Base-by-base conservation (phyloP, 2,888 invertebrate genomes). In the Caenorhabditis afra region DNA sequence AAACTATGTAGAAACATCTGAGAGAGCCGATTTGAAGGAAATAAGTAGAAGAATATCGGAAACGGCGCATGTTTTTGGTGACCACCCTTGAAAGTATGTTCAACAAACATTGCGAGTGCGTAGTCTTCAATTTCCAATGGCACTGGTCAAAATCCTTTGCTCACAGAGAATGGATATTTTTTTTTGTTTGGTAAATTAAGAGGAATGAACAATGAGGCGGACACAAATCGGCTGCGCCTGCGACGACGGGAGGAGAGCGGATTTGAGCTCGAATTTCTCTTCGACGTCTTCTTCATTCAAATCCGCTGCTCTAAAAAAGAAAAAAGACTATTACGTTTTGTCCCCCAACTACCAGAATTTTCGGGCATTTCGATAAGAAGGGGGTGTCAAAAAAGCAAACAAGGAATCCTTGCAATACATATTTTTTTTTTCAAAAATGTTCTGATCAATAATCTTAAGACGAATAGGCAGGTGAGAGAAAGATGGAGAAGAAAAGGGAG, bases 151-250 rank as follows among this genome's bases (percentile, higher is more conserved):
- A 70, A 59, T 47, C 61, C 53, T 59, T 53, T 59, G 52, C 22
- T 53, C 18, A 10, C 20, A 23, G 1, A 45, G 23, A 53, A 35
- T 11, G 18, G 23, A 50, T 23, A 35, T 16, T 23, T 61, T 16
- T 23, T 61, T 70, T 61, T 70, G 37, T 23, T 59, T 70, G 61
- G 61, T 70, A 70, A 70, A 70, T 70, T 70, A 70, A 61, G 70
- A 61, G 61, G 70, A 70, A 70, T 70, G 70, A 61, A 70, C 70
- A 70, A 70, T 70, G 70, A 70, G 61, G 70, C 70, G 61, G 61
- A 70, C 61, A 70, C 45, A 53, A 61, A 70, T 53, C 52, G 47
- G 66, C 65, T n/a, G n/a, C 64, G 64, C 11, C 41, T 8, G 11
- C 55, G 53, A 45, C 44, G 57, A 58, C 58, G 37, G 23, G 52